phyloP scores from a whole-genome alignment of 1,140 invertebrate species.

The Hetaerina americana region DNA sequence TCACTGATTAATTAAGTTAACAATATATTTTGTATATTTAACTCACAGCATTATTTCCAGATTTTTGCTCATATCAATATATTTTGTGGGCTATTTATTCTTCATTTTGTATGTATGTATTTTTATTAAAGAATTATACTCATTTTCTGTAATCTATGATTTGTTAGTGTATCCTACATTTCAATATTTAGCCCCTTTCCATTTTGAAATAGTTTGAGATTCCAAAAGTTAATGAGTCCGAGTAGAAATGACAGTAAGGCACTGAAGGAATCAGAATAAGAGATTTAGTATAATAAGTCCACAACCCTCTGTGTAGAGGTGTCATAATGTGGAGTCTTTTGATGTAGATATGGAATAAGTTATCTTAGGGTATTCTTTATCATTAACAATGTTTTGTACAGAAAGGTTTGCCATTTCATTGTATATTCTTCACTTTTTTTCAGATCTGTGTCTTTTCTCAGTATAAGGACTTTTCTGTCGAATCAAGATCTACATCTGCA shows the following conservation, averaged over 20 bases:
- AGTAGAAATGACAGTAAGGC: no score
- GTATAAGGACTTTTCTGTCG: constrained; percentile 78
- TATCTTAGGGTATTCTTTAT: no score
- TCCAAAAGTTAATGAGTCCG: background rate
- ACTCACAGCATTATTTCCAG: background rate
- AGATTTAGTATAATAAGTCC: no score
- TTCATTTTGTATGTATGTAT: background rate
- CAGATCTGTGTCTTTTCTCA: constrained; percentile 83
- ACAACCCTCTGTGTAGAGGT: no score
- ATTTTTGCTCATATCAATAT: background rate
- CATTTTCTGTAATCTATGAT: background rate
- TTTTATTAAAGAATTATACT: background rate
- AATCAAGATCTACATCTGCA: constrained; percentile 38
- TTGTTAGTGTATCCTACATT: background rate
- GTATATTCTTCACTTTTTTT: constrained; percentile 26
- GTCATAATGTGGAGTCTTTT: no score
- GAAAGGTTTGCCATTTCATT: constrained; percentile 17
- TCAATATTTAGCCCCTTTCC: background rate
- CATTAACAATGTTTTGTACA: background rate
- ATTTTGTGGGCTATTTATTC: background rate
- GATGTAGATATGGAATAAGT: no score
- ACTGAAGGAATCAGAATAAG: no score
- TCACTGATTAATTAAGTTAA: background rate
- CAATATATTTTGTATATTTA: background rate
- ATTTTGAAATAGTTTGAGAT: background rate